Evolutionary conservation across 2,888 invertebrate species (phyloP).

Genomic region (Psylliodes chrysocephalus): DNA sequence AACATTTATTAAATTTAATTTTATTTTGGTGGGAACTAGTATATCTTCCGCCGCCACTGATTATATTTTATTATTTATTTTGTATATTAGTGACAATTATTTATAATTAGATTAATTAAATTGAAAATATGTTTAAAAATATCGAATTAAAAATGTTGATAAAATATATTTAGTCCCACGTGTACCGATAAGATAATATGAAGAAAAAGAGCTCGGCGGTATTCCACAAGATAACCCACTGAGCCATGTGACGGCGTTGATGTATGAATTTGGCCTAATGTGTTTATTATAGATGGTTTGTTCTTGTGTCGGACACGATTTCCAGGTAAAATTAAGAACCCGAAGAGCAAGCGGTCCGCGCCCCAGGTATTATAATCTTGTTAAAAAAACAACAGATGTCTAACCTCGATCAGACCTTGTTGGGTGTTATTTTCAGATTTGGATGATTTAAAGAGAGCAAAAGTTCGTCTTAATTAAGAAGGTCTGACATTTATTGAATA

Average conservation of each 20-base stretch:
- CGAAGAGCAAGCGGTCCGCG: slow-evolving; percentile 14
- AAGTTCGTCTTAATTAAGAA: slow-evolving; percentile 22
- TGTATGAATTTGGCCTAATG: slow-evolving; percentile 51
- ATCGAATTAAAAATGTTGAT: too few relatives aligned
- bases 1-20: too few relatives aligned
- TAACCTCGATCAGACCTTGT: slow-evolving; percentile 19
- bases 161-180: too few relatives aligned
- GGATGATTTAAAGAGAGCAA: slow-evolving; percentile 16
- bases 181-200: too few relatives aligned
- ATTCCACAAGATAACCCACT: slow-evolving; percentile 12
- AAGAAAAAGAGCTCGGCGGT: background rate
- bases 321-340: slow-evolving; percentile 37
- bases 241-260: slow-evolving; percentile 39
- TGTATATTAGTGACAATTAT: too few relatives aligned
- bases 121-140: too few relatives aligned
- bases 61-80: too few relatives aligned
- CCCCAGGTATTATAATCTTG: slow-evolving; percentile 42
- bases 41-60: too few relatives aligned
- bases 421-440: slow-evolving; percentile 6
- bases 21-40: too few relatives aligned
- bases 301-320: slow-evolving; percentile 30
- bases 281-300: slow-evolving; percentile 47
- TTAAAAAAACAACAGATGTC: slow-evolving; percentile 40
- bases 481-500: background rate
- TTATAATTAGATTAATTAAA: too few relatives aligned